These are phyloP conservation scores for Lasioglossum albipes DNA, from an alignment of 1,140 invertebrate species.

Conservation along the genomic window DNA sequence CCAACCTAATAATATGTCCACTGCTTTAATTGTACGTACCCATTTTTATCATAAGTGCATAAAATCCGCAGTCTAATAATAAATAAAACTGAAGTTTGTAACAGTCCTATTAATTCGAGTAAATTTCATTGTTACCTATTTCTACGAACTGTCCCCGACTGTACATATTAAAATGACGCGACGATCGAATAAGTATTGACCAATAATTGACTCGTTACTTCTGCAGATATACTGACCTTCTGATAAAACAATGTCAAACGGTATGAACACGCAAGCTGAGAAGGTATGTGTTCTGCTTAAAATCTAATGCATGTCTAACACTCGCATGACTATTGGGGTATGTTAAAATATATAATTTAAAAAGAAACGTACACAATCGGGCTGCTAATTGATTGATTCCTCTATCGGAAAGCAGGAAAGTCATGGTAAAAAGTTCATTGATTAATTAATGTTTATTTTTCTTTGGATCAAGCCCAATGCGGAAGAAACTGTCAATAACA, in stretches of 20 bases:
- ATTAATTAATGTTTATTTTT: slow-evolving; percentile 65
- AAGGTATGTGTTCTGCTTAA: slow-evolving; percentile 65
- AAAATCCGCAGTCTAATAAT: too few relatives aligned
- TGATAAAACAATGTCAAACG: slow-evolving; percentile 22
- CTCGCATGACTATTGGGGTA: slow-evolving; percentile 43
- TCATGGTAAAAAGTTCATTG: slow-evolving; percentile 50
- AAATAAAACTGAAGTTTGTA: too few relatives aligned
- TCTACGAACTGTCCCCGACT: too few relatives aligned
- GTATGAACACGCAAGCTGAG: slow-evolving; percentile 72
- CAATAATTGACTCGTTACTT: background rate
- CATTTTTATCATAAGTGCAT: too few relatives aligned
- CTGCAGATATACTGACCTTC: slow-evolving; percentile 4
- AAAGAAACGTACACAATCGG: slow-evolving; percentile 43
- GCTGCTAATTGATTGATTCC: slow-evolving; percentile 50
- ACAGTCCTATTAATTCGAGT: too few relatives aligned
- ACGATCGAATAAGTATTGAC: background rate
- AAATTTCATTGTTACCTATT: too few relatives aligned
- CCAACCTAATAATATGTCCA: too few relatives aligned
- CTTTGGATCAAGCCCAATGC: slow-evolving; percentile 69
- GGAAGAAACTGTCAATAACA: slow-evolving; percentile 66
- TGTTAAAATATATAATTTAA: slow-evolving; percentile 41
- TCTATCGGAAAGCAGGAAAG: slow-evolving; percentile 53
- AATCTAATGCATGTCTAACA: slow-evolving; percentile 48
- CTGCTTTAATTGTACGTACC: too few relatives aligned
- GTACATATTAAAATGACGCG: background rate